Base-by-base conservation (phyloP, 2,113 vertebrate species). In the Perca fluviatilis region DNA sequence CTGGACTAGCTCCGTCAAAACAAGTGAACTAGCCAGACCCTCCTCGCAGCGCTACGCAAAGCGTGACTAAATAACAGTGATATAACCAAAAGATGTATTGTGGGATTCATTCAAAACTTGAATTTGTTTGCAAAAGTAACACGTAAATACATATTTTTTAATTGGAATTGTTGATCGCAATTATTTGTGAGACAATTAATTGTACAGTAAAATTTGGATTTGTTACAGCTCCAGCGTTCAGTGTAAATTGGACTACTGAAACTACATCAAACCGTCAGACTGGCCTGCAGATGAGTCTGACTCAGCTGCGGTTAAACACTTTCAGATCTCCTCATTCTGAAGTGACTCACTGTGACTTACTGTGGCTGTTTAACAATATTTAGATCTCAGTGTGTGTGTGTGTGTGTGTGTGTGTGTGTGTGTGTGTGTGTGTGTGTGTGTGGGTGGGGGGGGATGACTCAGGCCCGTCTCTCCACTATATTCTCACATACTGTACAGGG, bases 291-390 rank as follows among this genome's bases (percentile, higher is more conserved):
- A 50, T 53, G 25, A 73, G n/a, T 23, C 72, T 60, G 78, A 71
- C 65, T 76, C 75, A 33, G 79, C 82, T 30, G 82, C 71, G 74
- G 19, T 66, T 51, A 30, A 85, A 74, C 62, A 73, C 71, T 82
- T 51, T 57, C 51, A 46, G 67, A 57, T 11, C 57, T n/a, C 40
- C 53, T 69, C 43, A 63, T 63, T 77, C 36, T 36, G 61, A 60
- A 68, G 66, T 72, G 86, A 91, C 61, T 87, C 86, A 74, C 47
- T 40, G 63, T 14, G 58, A 89, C 56, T 87, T 84, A 75, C 47
- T 40, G 63, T 14, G 53, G 40, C 64, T 74, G 30, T 60, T 75
- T 23, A 51, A 30, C 70, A 67, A 19, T 46, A 71, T 85, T 71
- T 68, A 80, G 43, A 77, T 27, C 27, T 72, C 15, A 2, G 66